A percentile compares a stretch with the other conserved stretches of the same genome.
These are phyloP conservation scores for Plectropomus leopardus DNA, from an alignment of 2,113 vertebrate genomes.

Conservation along the genomic window DNA sequence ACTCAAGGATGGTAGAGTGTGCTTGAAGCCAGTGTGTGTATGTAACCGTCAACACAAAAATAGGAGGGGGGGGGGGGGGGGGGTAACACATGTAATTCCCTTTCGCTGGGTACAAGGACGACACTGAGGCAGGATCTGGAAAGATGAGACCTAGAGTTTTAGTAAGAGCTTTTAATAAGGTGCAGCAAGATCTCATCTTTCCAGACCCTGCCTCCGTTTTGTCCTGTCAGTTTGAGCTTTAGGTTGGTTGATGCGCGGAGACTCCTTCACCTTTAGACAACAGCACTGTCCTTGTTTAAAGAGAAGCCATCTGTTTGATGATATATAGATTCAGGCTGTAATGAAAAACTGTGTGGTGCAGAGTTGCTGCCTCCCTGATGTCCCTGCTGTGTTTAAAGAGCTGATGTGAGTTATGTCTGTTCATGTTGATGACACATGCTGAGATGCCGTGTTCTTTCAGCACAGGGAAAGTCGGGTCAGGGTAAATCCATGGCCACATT, in stretches of 20 bases:
- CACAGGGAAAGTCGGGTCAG: slow-evolving; percentile 8
- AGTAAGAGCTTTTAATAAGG: not conserved
- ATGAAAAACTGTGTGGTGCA: slow-evolving; percentile 62
- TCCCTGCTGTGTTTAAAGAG: slow-evolving; percentile 63
- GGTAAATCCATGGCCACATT: slow-evolving; percentile 16
- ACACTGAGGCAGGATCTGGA: not conserved
- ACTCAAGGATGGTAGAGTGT: not conserved
- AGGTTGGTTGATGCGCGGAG: not conserved
- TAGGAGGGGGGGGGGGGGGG: too few species aligned
- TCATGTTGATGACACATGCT: slow-evolving; percentile 51
- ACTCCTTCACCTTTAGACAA: slow-evolving; percentile 9
- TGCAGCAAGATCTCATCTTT: slow-evolving; percentile 6
- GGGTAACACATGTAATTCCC: slow-evolving; percentile 23
- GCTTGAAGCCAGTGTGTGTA: slow-evolving; percentile 13
- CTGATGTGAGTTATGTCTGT: slow-evolving; percentile 64
- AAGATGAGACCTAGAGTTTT: slow-evolving; percentile 1
- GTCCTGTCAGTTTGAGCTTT: not conserved
- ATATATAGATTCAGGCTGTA: slow-evolving; percentile 68
- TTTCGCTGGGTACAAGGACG: slow-evolving; percentile 23
- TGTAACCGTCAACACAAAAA: slow-evolving; percentile 48
- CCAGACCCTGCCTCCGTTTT: not conserved
- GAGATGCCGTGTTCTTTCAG: slow-evolving; percentile 41
- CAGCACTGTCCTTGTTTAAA: slow-evolving; percentile 62
- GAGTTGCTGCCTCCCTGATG: slow-evolving; percentile 38
- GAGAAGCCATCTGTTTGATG: slow-evolving; percentile 75